Evolutionary conservation across 2,888 invertebrate species (phyloP).

Genomic region (Ariolimax columbianus): DNA sequence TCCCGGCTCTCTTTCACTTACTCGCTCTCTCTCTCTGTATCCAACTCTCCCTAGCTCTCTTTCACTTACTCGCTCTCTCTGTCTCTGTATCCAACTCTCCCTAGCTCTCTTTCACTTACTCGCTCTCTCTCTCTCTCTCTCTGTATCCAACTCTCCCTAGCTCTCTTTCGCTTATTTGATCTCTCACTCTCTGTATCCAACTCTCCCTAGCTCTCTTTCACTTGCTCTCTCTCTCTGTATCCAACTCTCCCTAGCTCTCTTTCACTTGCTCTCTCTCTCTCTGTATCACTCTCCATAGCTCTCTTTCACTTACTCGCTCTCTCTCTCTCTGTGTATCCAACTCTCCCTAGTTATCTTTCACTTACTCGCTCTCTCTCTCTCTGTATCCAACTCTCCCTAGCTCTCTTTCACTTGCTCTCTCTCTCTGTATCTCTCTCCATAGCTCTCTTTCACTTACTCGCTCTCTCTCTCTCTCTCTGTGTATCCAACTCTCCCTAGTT

Average conservation of each 20-base stretch:
- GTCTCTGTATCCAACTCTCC: neutral
- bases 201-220: neutral
- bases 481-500: too few relatives aligned
- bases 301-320: neutral
- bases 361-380: conserved; percentile 17
- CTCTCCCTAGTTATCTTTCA: neutral
- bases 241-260: conserved; percentile 11
- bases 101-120: neutral
- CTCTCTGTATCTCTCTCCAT: too few relatives aligned
- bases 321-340: neutral
- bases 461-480: too few relatives aligned
- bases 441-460: too few relatives aligned
- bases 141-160: neutral
- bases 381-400: conserved; percentile 23
- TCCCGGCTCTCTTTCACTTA: too few relatives aligned
- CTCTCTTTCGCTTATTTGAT: neutral
- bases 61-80: neutral
- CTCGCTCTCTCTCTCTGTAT: neutral
- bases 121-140: neutral
- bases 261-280: conserved; percentile 15
- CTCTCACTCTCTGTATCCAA: too few relatives aligned
- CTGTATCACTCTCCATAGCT: neutral
- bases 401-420: too few relatives aligned
- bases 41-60: neutral
- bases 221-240: too few relatives aligned